Percentiles rank a stretch among this genome's conserved stretches.
These are phyloP conservation scores for Hydroisotoma schaefferi DNA, from an alignment of 2,888 invertebrate genomes.

Conservation along the genomic window DNA sequence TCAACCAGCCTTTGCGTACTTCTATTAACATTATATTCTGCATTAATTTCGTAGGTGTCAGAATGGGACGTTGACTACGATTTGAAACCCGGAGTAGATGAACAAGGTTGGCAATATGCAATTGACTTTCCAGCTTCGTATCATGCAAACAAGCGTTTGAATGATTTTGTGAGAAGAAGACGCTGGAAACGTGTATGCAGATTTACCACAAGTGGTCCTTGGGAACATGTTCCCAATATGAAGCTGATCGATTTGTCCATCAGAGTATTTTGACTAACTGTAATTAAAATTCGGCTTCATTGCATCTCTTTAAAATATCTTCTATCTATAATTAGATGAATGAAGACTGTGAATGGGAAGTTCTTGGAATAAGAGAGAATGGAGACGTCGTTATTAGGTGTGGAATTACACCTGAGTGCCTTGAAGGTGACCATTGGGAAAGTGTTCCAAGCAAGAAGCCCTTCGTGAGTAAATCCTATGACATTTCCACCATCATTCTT, in stretches of 20 bases:
- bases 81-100: slow-evolving; percentile 82
- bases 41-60: slow-evolving; percentile 58
- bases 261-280: slow-evolving; percentile 55
- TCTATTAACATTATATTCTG: neutral
- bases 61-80: slow-evolving; percentile 93
- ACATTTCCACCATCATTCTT: neutral
- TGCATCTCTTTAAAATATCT: neutral
- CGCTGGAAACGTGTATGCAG: slow-evolving; percentile 81
- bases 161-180: slow-evolving; percentile 80
- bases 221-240: slow-evolving; percentile 82
- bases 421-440: slow-evolving; percentile 64
- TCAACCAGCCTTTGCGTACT: neutral
- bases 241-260: slow-evolving; percentile 76
- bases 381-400: slow-evolving; percentile 80
- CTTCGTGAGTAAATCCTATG: slow-evolving; percentile 53
- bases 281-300: slow-evolving; percentile 1
- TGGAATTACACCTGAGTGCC: slow-evolving; percentile 69
- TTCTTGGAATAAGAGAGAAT: slow-evolving; percentile 82
- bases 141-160: slow-evolving; percentile 78
- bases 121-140: slow-evolving; percentile 85
- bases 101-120: slow-evolving; percentile 93
- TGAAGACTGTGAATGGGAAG: slow-evolving; percentile 55
- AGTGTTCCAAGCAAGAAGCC: slow-evolving; percentile 78
- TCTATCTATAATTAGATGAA: slow-evolving; percentile 35
- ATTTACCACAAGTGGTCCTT: slow-evolving; percentile 78